These are phyloP conservation scores for Rafetus swinhoei DNA, from an alignment of 2,113 vertebrate genomes.

Conservation along the genomic window DNA sequence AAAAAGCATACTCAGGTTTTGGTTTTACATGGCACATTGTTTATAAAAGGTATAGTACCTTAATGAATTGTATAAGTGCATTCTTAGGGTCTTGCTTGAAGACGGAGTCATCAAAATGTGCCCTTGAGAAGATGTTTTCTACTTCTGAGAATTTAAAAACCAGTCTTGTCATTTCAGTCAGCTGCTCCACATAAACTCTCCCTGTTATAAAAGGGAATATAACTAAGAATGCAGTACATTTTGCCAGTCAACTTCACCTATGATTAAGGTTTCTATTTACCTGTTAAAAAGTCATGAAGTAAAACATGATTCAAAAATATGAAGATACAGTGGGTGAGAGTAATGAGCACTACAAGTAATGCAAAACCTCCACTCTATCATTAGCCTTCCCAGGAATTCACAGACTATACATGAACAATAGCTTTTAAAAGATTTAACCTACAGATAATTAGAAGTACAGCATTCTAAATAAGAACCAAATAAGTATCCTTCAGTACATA, in stretches of 20 bases:
- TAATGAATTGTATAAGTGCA: conserved; percentile 88
- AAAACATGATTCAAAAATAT: conserved; percentile 18
- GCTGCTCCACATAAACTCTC: conserved; percentile 84
- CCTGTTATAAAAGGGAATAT: conserved; percentile 75
- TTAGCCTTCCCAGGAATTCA: not conserved
- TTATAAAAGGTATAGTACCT: conserved; percentile 80
- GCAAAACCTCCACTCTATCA: not conserved
- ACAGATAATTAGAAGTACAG: conserved; percentile 15
- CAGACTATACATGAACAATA: conserved; percentile 11
- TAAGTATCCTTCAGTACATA: conserved; percentile 4
- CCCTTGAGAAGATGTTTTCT: conserved; percentile 83
- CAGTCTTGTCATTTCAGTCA: conserved; percentile 91
- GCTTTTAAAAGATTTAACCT: not conserved
- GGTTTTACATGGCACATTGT: not conserved
- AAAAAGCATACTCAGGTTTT: not conserved
- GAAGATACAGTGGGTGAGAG: not conserved
- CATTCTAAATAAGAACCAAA: conserved; percentile 19
- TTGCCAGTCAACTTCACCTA: not conserved
- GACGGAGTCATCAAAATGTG: conserved; percentile 74
- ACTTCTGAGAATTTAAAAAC: conserved; percentile 91
- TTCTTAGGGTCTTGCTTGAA: conserved; percentile 81
- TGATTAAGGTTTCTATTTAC: conserved; percentile 3
- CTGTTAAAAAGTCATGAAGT: not conserved
- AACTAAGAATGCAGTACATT: conserved; percentile 26
- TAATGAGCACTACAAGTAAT: not conserved